Base-by-base conservation (phyloP, 2,797 vertebrate species). In the Diceros bicornis region DNA sequence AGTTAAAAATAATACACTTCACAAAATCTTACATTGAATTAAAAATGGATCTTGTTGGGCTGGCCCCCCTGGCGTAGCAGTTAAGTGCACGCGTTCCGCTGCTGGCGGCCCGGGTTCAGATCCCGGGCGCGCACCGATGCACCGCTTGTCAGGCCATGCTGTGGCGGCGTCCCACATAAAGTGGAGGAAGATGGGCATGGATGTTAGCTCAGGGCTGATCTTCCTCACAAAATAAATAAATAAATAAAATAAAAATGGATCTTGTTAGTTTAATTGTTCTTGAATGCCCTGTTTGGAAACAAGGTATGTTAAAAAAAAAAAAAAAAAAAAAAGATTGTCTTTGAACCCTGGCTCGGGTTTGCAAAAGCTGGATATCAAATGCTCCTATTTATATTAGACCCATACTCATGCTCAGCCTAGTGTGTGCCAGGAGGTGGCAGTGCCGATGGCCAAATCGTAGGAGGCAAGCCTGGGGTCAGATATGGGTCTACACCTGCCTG, bases 261-360 rank as follows among this genome's bases (percentile, higher is more conserved):
- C 57, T 59, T 72, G 44, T 93, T 84, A 77, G 71, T 59, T 68
- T 95, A 94, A 92, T 82, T 89, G 34, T 95, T 88, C 57, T 91
- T 27, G 16, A 87, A 85, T 84, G 25, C 25, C 41, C 64, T 62
- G 23, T 77, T 91, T 90, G 66, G 75, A 95, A 92, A 94, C 34
- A 92, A 83, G 9, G 7, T 83, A 74, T 77, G 62, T 59, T 61
- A 47, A 47, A 47, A 47, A 71, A 47, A 64, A 32, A 44, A 21
- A 23, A n/a, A n/a, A n/a, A 71, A 21, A 34, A 25, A 64, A 44
- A 87, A 41, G 32, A 41, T 32, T 25, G 8, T 77, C 50, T 87
- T 79, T 64, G 83, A 89, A 16, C 27, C 11, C 20, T 68, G 68
- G 32, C 47, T 85, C 16, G 41, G 52, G 55, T 81, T 61, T 71